phyloP scores from a whole-genome alignment of 1,140 invertebrate genomes.

The Rhizoglyphus robini region DNA sequence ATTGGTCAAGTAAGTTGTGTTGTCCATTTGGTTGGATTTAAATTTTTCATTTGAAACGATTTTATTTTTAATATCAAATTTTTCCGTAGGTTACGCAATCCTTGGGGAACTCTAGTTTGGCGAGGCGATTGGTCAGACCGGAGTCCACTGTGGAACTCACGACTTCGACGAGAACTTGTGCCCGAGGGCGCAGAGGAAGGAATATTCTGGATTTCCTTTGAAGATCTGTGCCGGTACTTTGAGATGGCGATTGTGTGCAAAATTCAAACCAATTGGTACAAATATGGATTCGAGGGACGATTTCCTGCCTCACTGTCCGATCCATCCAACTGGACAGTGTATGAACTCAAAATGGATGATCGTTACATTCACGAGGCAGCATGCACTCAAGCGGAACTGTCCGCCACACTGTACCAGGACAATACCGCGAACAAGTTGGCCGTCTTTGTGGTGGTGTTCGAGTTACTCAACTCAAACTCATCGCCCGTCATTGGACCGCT shows the following conservation, averaged over 20 bases:
- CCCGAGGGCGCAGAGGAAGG: conserved; percentile 4
- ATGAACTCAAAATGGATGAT: not conserved
- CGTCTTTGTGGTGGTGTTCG: not conserved
- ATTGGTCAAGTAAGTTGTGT: conserved; percentile 1
- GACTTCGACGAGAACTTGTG: not conserved
- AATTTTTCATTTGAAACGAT: too few species aligned
- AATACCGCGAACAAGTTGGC: not conserved
- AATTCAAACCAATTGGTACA: conserved; percentile 78
- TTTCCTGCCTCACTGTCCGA: conserved; percentile 37
- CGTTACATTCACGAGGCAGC: not conserved
- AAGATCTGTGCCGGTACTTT: conserved; percentile 83
- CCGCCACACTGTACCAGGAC: conserved; percentile 2
- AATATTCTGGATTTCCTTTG: conserved; percentile 34
- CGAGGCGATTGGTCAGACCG: conserved; percentile 11
- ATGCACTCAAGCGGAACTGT: not conserved
- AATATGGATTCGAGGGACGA: conserved; percentile 68
- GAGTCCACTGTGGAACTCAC: not conserved
- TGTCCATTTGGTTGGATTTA: not conserved
- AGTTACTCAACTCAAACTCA: conserved; percentile 1
- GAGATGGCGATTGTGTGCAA: conserved; percentile 97
- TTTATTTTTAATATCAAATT: not conserved
- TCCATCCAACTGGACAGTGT: not conserved
- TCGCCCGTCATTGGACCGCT: not conserved
- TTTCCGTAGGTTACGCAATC: conserved; percentile 13
- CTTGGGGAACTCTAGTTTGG: conserved; percentile 10